Percentiles rank a stretch among this genome's conserved stretches.
phyloP scores from a whole-genome alignment of 2,888 invertebrate species.

The Carcina quercana region DNA sequence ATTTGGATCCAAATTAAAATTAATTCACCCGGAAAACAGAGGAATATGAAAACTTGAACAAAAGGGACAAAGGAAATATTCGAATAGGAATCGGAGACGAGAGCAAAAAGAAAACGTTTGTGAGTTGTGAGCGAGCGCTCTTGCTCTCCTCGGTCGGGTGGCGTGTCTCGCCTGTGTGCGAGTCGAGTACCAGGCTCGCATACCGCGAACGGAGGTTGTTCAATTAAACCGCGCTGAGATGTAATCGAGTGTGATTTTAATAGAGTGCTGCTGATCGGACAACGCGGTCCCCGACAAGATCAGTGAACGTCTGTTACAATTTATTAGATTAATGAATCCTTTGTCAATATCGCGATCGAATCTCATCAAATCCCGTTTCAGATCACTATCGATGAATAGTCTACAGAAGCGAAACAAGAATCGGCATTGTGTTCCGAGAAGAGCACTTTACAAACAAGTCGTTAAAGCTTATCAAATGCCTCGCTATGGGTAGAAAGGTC shows the following conservation, averaged over 20 bases:
- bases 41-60: constrained; percentile 61
- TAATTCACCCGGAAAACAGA: constrained; percentile 61
- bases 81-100: constrained; percentile 43
- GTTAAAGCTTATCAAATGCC: constrained; percentile 26
- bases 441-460: constrained; percentile 28
- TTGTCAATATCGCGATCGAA: constrained; percentile 34
- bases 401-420: constrained; percentile 12
- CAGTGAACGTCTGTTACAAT: constrained; percentile 33
- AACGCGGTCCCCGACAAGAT: constrained; percentile 21
- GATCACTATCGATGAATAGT: constrained; percentile 5
- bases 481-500: constrained; percentile 8
- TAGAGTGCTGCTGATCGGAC: constrained; percentile 46
- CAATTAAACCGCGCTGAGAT: constrained; percentile 57
- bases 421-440: constrained; percentile 7
- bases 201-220: constrained; percentile 45
- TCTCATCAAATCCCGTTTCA: constrained; percentile 34
- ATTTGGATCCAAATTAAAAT: constrained; percentile 60
- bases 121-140: constrained; percentile 28
- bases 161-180: constrained; percentile 25
- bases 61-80: constrained; percentile 50
- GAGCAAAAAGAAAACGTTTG: constrained; percentile 40
- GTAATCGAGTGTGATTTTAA: constrained; percentile 66
- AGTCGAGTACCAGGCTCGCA: constrained; percentile 48
- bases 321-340: constrained; percentile 35
- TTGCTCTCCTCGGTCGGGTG: constrained; percentile 27